Evolutionary conservation across 2,888 invertebrate genomes (phyloP).

Genomic region (Yponomeuta plumbellus): DNA sequence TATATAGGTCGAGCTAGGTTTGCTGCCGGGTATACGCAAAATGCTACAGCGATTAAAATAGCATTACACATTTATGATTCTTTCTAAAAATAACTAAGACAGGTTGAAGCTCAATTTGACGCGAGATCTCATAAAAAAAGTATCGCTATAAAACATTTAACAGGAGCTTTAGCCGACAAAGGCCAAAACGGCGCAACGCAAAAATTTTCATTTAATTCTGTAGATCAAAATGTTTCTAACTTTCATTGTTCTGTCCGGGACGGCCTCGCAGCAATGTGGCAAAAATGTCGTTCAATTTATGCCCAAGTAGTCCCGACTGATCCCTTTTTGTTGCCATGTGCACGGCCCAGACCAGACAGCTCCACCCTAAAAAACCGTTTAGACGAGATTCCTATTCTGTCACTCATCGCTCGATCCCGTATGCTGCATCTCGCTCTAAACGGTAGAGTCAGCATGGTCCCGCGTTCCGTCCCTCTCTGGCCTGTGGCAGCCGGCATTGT

Average conservation of each 20-base stretch:
- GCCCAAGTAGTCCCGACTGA: constrained; percentile 62
- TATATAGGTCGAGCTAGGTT: too few relatives aligned
- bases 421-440: constrained; percentile 60
- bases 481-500: constrained; percentile 49
- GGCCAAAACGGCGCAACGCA: not conserved
- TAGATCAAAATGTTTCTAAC: constrained; percentile 11
- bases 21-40: not conserved
- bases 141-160: constrained; percentile 1
- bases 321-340: constrained; percentile 75
- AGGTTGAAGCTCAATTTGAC: not conserved
- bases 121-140: not conserved
- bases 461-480: constrained; percentile 65
- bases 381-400: constrained; percentile 61
- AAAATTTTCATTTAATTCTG: constrained; percentile 3
- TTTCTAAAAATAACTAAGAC: not conserved
- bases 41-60: not conserved
- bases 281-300: constrained; percentile 75
- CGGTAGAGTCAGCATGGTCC: constrained; percentile 52
- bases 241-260: constrained; percentile 23
- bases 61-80: not conserved
- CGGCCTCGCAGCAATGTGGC: constrained; percentile 53
- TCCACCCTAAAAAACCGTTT: constrained; percentile 75
- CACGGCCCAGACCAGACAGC: constrained; percentile 71
- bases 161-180: not conserved
- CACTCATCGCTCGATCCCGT: constrained; percentile 56